Evolutionary conservation across 2,888 invertebrate species (phyloP), one percentile per base, ranked within the genome.

Genomic region (Bhutanitis thaidina): DNA sequence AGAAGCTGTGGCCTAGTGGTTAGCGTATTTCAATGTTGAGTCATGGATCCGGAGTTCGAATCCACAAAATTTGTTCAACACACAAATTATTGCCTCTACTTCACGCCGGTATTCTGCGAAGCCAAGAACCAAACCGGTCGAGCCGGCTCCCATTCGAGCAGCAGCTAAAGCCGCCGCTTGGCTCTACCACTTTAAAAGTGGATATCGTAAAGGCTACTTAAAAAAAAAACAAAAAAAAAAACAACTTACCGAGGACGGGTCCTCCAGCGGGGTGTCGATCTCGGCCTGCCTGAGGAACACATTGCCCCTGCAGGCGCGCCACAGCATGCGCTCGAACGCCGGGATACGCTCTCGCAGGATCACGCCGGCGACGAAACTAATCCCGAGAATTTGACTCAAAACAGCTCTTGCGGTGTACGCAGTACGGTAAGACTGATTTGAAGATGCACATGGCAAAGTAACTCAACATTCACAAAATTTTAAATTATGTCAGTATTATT

Each of bases 241-340:
- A 16, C 7, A 20, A 77, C 92, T 91, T 75, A 97, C 97, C 55
- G 96, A 95, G 44, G 92, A 90, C 43, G 94, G 97, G 88, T 96
- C 98, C 81, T 94, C 97, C 60, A 95, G 86, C 0, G 96, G 93
- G 55, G 94, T 93, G 43, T 94, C 94, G 38, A 98, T 93, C 71
- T 97, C 97, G 0, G 96, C 94, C 67, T 95, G 94, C 10, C 96
- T 91, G 55, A 98, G 80, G 82, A 97, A 98, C 10, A 97, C 97
- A 75, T 97, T 97, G 30, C 97, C 97, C 51, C 97, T 91, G 14
- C 97, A 97, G 58, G 96, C 97, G 60, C 97, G 92, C 97, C 97
- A 98, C 67, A 98, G 81, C 94, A 98, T 96, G 48, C 97, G 91
- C 75, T 97, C 97, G 85, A 98, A 98, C 40, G 95, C 95, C 0